phyloP scores from a whole-genome alignment of 2,797 vertebrate genomes.

The Loris lydekkerianus region DNA sequence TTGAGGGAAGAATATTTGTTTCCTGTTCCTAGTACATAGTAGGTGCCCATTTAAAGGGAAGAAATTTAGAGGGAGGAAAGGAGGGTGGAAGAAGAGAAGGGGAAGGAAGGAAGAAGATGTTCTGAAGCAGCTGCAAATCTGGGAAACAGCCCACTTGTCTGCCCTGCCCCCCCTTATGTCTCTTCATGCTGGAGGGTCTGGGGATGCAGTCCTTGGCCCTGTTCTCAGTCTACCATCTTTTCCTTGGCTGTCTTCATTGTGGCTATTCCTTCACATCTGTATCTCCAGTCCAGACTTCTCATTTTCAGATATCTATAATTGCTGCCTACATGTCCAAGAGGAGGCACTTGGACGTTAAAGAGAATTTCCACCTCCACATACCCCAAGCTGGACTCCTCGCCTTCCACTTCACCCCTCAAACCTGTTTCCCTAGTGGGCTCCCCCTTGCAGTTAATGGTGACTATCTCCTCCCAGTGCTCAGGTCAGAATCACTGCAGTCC shows the following conservation, averaged over 20 bases:
- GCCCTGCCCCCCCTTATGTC: background rate
- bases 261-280: background rate
- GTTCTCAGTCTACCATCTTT: background rate
- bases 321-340: background rate
- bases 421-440: background rate
- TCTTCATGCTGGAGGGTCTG: background rate
- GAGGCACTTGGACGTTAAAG: background rate
- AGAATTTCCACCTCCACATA: background rate
- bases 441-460: too few species aligned
- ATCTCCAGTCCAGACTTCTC: background rate
- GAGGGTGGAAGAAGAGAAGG: background rate
- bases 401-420: fast-evolving
- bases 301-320: background rate
- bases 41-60: background rate
- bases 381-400: background rate
- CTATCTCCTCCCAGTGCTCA: background rate
- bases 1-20: background rate
- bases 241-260: background rate
- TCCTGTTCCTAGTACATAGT: background rate
- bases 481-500: background rate
- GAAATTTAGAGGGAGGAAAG: background rate
- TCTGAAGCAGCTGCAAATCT: background rate
- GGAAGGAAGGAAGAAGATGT: background rate
- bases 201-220: too few species aligned
- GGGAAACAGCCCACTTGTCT: background rate